A percentile compares a stretch with the other conserved stretches of the same genome.
phyloP scores from a whole-genome alignment of 1,140 invertebrate genomes.

The Arion vulgaris region DNA sequence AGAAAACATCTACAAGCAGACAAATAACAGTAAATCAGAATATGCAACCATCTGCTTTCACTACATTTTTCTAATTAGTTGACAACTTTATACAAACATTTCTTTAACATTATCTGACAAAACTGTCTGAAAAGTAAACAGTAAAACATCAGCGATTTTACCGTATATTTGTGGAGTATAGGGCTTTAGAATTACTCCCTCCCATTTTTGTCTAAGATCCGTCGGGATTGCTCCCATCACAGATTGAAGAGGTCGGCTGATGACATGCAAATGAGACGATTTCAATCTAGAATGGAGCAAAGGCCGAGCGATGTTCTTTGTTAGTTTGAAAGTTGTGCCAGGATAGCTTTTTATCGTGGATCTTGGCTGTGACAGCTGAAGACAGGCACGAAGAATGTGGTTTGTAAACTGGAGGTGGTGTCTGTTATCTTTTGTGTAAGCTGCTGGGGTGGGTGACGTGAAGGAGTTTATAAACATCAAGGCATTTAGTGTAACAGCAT shows the following conservation, averaged over 20 bases:
- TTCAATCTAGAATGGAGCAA: neutral
- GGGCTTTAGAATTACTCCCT: neutral
- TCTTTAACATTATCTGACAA: no score
- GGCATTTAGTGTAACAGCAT: no score
- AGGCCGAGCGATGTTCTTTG: neutral
- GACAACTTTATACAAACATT: no score
- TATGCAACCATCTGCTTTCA: no score
- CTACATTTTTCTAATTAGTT: no score
- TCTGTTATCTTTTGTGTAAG: no score
- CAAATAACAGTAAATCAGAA: no score
- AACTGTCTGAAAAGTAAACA: no score
- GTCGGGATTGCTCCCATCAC: neutral
- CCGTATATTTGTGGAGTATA: neutral
- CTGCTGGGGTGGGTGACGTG: no score
- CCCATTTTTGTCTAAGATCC: neutral
- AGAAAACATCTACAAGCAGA: no score
- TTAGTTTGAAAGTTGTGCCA: neutral
- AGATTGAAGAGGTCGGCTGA: conserved; percentile 5
- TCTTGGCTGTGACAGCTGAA: neutral
- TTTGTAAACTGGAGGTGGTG: neutral
- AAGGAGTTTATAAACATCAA: no score
- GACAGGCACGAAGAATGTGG: neutral
- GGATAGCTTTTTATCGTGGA: neutral
- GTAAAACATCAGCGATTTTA: no score
- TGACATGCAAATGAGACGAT: conserved; percentile 1